Conservation (phyloP, 1,140 invertebrate species). For the Frieseomelitta varia region DNA sequence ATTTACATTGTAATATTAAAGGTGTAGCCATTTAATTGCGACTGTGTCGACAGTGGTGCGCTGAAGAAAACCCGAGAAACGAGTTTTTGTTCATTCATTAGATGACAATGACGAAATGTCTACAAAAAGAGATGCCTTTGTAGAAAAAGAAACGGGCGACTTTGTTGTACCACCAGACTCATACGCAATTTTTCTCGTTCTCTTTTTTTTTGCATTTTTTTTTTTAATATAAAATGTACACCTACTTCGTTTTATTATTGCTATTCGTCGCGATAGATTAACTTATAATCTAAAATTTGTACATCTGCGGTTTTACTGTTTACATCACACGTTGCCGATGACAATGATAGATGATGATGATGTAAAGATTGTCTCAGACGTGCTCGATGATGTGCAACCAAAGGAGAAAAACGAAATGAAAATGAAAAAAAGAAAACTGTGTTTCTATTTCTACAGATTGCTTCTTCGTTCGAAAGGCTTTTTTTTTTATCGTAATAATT, state of each 20-base stretch:
- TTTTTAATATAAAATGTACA: slow-evolving; percentile 69
- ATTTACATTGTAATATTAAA: slow-evolving; percentile 35
- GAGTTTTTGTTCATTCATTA: background rate
- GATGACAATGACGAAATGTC: background rate
- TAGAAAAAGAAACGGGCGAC: slow-evolving; percentile 2
- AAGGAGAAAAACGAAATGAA: background rate
- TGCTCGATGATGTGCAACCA: slow-evolving; percentile 32
- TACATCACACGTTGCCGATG: slow-evolving; percentile 18
- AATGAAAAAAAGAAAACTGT: background rate
- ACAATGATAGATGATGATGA: slow-evolving; percentile 52
- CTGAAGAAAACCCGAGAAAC: slow-evolving; percentile 32
- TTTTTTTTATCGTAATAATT: background rate
- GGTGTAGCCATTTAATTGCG: slow-evolving; percentile 8
- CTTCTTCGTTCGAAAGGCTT: slow-evolving; percentile 21
- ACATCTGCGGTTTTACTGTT: slow-evolving; percentile 71
- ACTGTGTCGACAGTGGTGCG: slow-evolving; percentile 47
- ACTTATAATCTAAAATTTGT: slow-evolving; percentile 75
- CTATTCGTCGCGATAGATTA: slow-evolving; percentile 73
- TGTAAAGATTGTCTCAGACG: slow-evolving; percentile 65
- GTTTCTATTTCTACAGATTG: background rate
- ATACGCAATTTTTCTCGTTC: slow-evolving; percentile 16
- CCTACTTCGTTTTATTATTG: slow-evolving; percentile 73
- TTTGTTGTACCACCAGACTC: slow-evolving; percentile 53
- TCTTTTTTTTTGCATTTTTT: background rate
- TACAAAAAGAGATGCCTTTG: background rate